These are phyloP conservation scores for Drosophila orosa DNA, from an alignment of 1,140 invertebrate species.

Conservation along the genomic window DNA sequence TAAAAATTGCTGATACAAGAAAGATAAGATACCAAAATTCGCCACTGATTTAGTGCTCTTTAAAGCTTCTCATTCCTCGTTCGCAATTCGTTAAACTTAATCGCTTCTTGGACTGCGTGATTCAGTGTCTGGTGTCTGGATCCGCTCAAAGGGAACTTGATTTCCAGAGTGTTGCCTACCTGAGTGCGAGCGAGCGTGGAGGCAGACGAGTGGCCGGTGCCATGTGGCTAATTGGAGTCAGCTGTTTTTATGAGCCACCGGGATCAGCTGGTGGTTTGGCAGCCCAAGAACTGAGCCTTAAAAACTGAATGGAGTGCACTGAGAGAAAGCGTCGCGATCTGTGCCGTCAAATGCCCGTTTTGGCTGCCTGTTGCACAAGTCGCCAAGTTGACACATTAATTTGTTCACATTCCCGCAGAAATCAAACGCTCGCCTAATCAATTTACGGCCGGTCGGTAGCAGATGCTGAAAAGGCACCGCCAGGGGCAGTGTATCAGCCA, in stretches of 20 bases:
- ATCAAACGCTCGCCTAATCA: conserved; percentile 67
- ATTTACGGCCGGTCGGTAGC: conserved; percentile 40
- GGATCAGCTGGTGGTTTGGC: conserved; percentile 73
- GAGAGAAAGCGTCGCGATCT: conserved; percentile 22
- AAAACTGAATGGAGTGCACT: conserved; percentile 53
- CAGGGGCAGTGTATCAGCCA: conserved; percentile 51
- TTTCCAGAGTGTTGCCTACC: conserved; percentile 11
- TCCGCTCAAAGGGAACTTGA: conserved; percentile 30
- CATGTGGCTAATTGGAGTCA: conserved; percentile 81
- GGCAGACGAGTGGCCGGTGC: conserved; percentile 23
- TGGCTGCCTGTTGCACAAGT: not conserved
- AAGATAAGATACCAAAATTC: not conserved
- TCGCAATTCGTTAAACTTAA: conserved; percentile 58
- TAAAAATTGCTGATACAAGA: not conserved
- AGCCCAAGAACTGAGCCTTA: conserved; percentile 24
- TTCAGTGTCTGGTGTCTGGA: not conserved
- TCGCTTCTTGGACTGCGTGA: conserved; percentile 34
- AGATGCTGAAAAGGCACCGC: conserved; percentile 20
- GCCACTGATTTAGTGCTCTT: not conserved
- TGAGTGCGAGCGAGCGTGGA: conserved; percentile 7
- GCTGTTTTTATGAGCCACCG: conserved; percentile 64
- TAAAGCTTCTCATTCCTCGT: conserved; percentile 9
- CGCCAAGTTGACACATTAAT: conserved; percentile 42
- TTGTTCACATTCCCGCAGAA: conserved; percentile 49
- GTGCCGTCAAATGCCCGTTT: not conserved